These are phyloP conservation scores for Amphimallon solstitiale DNA, from an alignment of 2,888 invertebrate genomes.

Conservation along the genomic window DNA sequence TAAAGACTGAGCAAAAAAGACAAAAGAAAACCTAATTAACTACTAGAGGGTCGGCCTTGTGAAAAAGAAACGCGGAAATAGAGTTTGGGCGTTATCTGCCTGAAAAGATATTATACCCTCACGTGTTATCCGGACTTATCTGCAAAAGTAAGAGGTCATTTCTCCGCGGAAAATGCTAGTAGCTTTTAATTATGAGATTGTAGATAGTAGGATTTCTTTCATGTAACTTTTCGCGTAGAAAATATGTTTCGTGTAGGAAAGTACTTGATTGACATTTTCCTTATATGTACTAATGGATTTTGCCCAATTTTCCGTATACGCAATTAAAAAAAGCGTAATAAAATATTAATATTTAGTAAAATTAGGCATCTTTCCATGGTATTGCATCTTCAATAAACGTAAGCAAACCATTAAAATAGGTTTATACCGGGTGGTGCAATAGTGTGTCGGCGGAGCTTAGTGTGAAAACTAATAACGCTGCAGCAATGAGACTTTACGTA, in stretches of 20 bases:
- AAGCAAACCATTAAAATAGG: no score
- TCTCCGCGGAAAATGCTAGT: background rate
- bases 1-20: background rate
- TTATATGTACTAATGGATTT: no score
- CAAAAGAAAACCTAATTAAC: conserved; percentile 25
- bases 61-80: conserved; percentile 10
- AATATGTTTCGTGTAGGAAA: background rate
- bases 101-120: conserved; percentile 26
- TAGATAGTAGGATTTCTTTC: background rate
- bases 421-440: no score
- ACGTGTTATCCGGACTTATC: conserved; percentile 13
- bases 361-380: no score
- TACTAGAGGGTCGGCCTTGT: conserved; percentile 13
- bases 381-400: no score
- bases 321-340: no score
- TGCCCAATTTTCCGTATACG: no score
- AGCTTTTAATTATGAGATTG: conserved; percentile 1
- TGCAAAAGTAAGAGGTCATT: background rate
- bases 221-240: no score
- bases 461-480: no score
- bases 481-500: no score
- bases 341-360: no score
- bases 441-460: no score
- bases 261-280: background rate
- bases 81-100: conserved; percentile 1